phyloP scores from a whole-genome alignment of 2,113 vertebrate species.

The Crotalus horridus region DNA sequence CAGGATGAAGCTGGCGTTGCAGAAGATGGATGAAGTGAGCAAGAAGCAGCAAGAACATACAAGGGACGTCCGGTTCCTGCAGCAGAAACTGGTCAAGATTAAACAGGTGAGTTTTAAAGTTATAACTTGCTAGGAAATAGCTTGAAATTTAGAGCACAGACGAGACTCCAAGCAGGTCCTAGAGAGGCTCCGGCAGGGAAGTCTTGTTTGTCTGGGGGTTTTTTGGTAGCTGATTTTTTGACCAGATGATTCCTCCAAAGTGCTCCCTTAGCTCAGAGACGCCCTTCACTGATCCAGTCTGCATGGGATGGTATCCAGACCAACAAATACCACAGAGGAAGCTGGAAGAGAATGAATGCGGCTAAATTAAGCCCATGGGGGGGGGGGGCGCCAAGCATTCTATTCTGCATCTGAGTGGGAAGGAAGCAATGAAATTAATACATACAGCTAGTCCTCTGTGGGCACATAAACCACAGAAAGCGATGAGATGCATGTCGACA shows the following conservation, averaged over 20 bases:
- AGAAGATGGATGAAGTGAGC: conserved; percentile 42
- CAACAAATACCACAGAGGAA: neutral
- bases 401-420: neutral
- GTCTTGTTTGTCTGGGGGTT: neutral
- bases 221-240: neutral
- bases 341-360: neutral
- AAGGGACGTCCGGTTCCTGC: conserved; percentile 19
- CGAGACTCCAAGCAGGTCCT: neutral
- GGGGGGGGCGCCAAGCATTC: neutral
- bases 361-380: neutral
- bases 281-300: neutral
- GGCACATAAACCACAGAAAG: neutral
- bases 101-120: conserved; percentile 13
- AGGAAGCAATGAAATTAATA: neutral
- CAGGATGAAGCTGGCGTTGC: conserved; percentile 52
- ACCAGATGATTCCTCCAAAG: neutral
- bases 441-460: neutral
- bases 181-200: neutral
- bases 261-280: neutral
- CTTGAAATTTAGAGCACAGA: neutral
- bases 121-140: neutral
- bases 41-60: conserved; percentile 34
- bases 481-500: neutral
- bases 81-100: conserved; percentile 31
- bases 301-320: neutral